Conservation (phyloP, 2,113 vertebrate genomes). For the Platysteira castanea region DNA sequence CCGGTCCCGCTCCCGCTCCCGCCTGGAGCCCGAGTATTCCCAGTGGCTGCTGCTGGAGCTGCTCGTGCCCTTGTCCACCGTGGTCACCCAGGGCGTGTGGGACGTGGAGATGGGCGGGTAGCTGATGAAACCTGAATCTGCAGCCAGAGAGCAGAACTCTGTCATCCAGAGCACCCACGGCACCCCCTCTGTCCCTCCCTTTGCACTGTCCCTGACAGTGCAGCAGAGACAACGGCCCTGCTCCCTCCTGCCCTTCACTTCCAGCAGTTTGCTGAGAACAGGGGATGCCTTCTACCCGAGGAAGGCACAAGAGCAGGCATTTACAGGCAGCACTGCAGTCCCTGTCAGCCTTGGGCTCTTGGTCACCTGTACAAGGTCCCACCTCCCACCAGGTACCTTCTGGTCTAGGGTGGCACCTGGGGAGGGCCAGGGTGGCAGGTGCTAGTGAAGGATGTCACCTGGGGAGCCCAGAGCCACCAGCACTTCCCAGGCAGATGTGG, state of each 20-base stretch:
- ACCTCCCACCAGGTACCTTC: background rate
- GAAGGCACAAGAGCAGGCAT: background rate
- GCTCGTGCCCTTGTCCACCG: conserved; percentile 60
- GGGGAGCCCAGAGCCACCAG: background rate
- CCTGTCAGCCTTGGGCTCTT: background rate
- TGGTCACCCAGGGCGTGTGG: conserved; percentile 66
- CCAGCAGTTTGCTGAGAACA: background rate
- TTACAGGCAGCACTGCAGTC: background rate
- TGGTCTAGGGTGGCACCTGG: background rate
- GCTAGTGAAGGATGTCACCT: background rate
- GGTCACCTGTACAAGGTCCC: background rate
- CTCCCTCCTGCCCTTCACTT: background rate
- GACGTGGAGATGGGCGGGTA: conserved; percentile 68
- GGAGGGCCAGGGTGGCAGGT: background rate
- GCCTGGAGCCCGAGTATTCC: conserved; percentile 64
- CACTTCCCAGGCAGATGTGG: background rate
- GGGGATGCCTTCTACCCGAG: background rate
- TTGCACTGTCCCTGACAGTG: background rate
- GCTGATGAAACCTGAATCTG: conserved; percentile 72
- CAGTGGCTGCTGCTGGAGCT: conserved; percentile 60
- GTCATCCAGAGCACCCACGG: background rate
- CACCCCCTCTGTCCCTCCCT: background rate
- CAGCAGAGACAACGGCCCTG: background rate
- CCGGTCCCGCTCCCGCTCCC: conserved; percentile 51
- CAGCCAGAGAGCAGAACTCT: background rate